A percentile compares a stretch with the other conserved stretches of the same genome.
Evolutionary conservation across 2,888 invertebrate species (phyloP).

Genomic region (Drosophila pegasa): DNA sequence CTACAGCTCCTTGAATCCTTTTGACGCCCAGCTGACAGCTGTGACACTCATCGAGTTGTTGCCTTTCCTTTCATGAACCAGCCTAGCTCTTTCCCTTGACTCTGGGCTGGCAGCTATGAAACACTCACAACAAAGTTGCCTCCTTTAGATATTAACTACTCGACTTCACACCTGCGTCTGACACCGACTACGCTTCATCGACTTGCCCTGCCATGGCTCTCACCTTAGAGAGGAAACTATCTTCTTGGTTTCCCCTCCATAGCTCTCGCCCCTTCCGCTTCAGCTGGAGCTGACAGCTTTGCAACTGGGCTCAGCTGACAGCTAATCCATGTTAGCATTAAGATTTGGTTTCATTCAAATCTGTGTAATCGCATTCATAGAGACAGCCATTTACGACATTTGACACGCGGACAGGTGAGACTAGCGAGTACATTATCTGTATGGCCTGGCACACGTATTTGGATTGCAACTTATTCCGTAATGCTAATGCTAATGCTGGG

Average conservation of each 20-base stretch:
- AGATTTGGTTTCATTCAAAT: constrained; percentile 8
- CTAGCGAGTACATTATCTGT: constrained; percentile 13
- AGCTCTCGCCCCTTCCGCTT: too few species aligned
- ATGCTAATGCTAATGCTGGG: constrained; percentile 5
- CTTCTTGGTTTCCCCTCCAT: too few species aligned
- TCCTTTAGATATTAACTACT: too few species aligned
- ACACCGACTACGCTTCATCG: too few species aligned
- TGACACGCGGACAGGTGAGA: constrained; percentile 2
- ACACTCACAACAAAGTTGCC: too few species aligned
- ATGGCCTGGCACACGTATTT: neutral
- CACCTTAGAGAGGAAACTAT: neutral
- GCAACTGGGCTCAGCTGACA: neutral
- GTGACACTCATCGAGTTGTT: too few species aligned
- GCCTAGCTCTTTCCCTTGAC: neutral
- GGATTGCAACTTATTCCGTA: neutral
- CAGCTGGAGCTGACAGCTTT: neutral
- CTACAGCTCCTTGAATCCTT: neutral
- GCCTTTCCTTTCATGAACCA: neutral
- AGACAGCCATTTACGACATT: constrained; percentile 1
- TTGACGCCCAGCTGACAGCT: neutral
- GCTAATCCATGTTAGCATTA: neutral
- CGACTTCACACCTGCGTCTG: too few species aligned
- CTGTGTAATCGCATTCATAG: neutral
- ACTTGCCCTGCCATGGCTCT: too few species aligned
- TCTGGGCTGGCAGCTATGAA: neutral